A percentile compares a stretch with the other conserved stretches of the same genome.
These are phyloP conservation scores for Octodon degus DNA, from an alignment of 2,113 vertebrate genomes.

Conservation along the genomic window DNA sequence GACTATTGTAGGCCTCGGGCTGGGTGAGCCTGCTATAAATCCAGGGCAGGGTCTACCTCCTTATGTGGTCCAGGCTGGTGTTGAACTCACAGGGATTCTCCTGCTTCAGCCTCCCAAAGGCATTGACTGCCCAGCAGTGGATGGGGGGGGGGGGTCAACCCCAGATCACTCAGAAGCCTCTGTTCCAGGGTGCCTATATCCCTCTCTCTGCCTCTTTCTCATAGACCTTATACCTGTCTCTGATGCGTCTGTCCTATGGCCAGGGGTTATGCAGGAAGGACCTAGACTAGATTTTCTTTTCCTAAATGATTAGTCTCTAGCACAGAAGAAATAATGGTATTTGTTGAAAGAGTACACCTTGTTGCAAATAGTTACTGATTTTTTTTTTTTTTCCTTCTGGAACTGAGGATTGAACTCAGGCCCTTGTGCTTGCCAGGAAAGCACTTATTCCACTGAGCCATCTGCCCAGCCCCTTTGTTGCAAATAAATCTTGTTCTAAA, in stretches of 20 bases:
- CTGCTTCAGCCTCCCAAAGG: background rate
- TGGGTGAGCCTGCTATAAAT: background rate
- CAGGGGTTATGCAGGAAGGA: background rate
- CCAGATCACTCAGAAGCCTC: background rate
- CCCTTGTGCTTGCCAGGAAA: too few species aligned
- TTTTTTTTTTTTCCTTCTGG: too few species aligned
- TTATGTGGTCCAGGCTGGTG: too few species aligned
- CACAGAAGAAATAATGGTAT: slow-evolving; percentile 42
- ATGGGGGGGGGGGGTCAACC: background rate
- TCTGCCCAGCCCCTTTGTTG: too few species aligned
- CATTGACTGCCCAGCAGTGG: background rate
- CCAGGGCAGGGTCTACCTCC: background rate
- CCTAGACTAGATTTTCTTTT: background rate
- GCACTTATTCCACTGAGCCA: too few species aligned
- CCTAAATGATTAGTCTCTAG: background rate
- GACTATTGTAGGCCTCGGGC: background rate
- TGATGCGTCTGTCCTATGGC: background rate
- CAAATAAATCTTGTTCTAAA: slow-evolving; percentile 18
- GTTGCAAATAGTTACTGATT: background rate
- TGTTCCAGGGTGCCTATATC: fast-evolving
- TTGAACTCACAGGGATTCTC: background rate
- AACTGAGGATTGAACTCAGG: too few species aligned
- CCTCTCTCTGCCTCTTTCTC: background rate
- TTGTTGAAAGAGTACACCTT: slow-evolving; percentile 41
- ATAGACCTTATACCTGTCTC: fast-evolving